Evolutionary conservation across 2,797 vertebrate species (phyloP).

Genomic region (Leptatherina wallacei): DNA sequence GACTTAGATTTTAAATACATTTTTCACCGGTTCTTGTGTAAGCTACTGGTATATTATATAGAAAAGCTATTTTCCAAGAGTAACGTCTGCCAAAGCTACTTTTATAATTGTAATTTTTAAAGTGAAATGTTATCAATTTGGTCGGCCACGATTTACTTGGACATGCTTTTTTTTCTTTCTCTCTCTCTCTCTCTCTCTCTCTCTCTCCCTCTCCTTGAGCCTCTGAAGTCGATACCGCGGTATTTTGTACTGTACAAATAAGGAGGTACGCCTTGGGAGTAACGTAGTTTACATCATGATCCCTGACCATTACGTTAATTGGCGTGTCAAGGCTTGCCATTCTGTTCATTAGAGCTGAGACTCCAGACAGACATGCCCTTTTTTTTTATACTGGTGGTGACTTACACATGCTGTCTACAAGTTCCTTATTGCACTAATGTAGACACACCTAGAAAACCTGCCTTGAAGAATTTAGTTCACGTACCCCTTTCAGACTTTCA

Average conservation of each 20-base stretch:
- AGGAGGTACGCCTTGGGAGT: slow-evolving; percentile 21
- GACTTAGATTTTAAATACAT: no score
- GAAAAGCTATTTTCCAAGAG: no score
- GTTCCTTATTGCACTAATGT: slow-evolving; percentile 4
- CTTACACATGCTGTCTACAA: neutral
- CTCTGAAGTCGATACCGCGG: neutral
- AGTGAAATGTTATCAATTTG: no score
- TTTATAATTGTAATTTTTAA: no score
- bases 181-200: neutral
- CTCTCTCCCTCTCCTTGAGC: neutral
- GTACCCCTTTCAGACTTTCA: neutral
- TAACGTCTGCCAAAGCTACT: no score
- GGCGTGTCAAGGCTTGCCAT: slow-evolving; percentile 38
- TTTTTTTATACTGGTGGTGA: neutral
- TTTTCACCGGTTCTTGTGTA: neutral
- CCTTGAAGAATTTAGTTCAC: slow-evolving; percentile 25
- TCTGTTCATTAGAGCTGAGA: slow-evolving; percentile 16
- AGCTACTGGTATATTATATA: neutral
- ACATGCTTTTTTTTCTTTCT: neutral
- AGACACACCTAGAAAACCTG: slow-evolving; percentile 68
- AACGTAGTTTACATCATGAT: slow-evolving; percentile 22
- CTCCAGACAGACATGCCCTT: slow-evolving; percentile 15
- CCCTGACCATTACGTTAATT: slow-evolving; percentile 15
- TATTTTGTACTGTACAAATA: neutral
- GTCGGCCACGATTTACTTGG: neutral